phyloP scores from a whole-genome alignment of 2,797 vertebrate species.

The Mormyrops attenuatus region DNA sequence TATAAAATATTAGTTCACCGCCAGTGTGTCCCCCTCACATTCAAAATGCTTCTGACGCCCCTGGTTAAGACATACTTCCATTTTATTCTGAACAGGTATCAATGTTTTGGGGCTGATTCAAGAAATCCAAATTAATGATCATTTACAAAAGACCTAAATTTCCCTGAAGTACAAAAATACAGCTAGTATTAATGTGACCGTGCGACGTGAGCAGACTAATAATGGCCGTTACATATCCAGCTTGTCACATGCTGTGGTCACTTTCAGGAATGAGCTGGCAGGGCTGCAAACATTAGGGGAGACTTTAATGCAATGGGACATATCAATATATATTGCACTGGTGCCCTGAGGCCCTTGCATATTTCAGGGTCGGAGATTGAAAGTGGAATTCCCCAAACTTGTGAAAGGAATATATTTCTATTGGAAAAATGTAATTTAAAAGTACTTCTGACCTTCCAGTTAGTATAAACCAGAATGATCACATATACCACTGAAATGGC shows the following conservation, averaged over 20 bases:
- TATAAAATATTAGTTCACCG: background rate
- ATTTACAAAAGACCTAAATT: background rate
- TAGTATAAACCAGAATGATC: background rate
- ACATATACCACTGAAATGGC: background rate
- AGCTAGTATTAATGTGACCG: background rate
- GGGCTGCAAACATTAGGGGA: background rate
- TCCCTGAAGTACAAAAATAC: background rate
- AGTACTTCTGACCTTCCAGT: constrained; percentile 2
- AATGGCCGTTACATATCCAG: background rate
- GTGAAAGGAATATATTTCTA: constrained; percentile 3
- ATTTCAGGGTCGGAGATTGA: background rate
- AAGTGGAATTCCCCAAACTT: background rate
- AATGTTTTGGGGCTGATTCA: background rate
- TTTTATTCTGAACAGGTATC: background rate
- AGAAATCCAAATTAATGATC: background rate
- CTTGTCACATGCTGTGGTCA: background rate
- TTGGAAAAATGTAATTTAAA: constrained; percentile 2
- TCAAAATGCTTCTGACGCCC: too few relatives aligned
- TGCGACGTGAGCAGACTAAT: background rate
- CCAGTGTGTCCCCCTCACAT: too few relatives aligned
- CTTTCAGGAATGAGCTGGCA: background rate
- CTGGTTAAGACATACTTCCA: background rate
- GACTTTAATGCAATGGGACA: background rate
- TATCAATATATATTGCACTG: background rate
- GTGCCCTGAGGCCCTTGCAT: background rate